Evolutionary conservation across 1,140 invertebrate genomes (phyloP).

Genomic region (Zaprionus vittiger): DNA sequence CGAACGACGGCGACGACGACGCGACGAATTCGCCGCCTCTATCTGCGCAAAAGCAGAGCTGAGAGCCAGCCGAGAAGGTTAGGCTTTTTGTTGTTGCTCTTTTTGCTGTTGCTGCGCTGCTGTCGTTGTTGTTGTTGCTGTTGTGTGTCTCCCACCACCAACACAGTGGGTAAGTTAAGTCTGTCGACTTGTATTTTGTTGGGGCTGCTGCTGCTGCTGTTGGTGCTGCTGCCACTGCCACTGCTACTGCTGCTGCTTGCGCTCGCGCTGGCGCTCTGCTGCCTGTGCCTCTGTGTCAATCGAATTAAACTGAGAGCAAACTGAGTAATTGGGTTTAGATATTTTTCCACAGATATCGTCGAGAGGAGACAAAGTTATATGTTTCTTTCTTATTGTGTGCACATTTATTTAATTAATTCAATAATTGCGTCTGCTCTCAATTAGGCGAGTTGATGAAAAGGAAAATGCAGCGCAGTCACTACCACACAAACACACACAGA

Average conservation of each 20-base stretch:
- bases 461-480: conserved; percentile 32
- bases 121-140: conserved; percentile 15
- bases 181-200: conserved; percentile 61
- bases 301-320: conserved; percentile 71
- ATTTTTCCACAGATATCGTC: conserved; percentile 65
- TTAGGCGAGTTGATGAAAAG: conserved; percentile 17
- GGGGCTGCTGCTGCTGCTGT: conserved; percentile 42
- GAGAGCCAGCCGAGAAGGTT: conserved; percentile 43
- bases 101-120: conserved; percentile 37
- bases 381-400: conserved; percentile 46
- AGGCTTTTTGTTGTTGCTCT: conserved; percentile 31
- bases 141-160: conserved; percentile 64
- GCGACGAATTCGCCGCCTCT: conserved; percentile 59
- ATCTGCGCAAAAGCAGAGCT: conserved; percentile 72
- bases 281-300: conserved; percentile 55
- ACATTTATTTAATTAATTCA: conserved; percentile 61
- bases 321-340: conserved; percentile 82
- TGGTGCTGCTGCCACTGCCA: conserved; percentile 9
- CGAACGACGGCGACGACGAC: conserved; percentile 47
- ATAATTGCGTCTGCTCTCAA: conserved; percentile 37
- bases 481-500: conserved; percentile 29
- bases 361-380: conserved; percentile 54
- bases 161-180: conserved; percentile 59
- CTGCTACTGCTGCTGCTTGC: conserved; percentile 29
- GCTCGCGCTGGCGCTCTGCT: conserved; percentile 47